A percentile compares a stretch with the other conserved stretches of the same genome.
phyloP scores from a whole-genome alignment of 2,797 vertebrate species.

The Octomys mimax region DNA sequence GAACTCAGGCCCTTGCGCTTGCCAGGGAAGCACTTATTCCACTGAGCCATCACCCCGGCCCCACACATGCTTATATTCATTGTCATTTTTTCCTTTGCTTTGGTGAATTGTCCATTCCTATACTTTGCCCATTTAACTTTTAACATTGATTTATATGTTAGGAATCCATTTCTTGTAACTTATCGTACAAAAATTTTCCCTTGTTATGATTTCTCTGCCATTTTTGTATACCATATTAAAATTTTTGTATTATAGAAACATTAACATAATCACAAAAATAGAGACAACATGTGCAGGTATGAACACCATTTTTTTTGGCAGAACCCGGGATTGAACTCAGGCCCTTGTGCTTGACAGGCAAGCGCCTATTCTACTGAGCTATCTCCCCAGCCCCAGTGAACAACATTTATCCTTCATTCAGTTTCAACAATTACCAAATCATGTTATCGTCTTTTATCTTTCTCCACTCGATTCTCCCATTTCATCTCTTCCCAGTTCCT shows the following conservation, averaged over 20 bases:
- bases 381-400: background rate
- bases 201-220: background rate
- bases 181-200: background rate
- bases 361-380: too few species aligned
- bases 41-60: too few species aligned
- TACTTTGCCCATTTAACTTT: conserved; percentile 13
- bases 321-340: too few species aligned
- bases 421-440: background rate
- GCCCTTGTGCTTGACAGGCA: too few species aligned
- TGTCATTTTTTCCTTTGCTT: conserved; percentile 15
- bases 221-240: conserved; percentile 11
- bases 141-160: background rate
- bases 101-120: conserved; percentile 8
- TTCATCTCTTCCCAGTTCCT: background rate
- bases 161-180: conserved; percentile 38
- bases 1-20: too few species aligned
- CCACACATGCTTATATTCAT: background rate
- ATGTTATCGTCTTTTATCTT: background rate
- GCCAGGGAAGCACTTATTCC: too few species aligned
- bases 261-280: conserved; percentile 24
- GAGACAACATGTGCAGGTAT: background rate
- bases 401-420: background rate
- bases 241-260: background rate
- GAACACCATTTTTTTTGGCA: background rate
- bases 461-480: background rate